phyloP scores from a whole-genome alignment of 2,113 vertebrate species.

The Tringa solitaria region DNA sequence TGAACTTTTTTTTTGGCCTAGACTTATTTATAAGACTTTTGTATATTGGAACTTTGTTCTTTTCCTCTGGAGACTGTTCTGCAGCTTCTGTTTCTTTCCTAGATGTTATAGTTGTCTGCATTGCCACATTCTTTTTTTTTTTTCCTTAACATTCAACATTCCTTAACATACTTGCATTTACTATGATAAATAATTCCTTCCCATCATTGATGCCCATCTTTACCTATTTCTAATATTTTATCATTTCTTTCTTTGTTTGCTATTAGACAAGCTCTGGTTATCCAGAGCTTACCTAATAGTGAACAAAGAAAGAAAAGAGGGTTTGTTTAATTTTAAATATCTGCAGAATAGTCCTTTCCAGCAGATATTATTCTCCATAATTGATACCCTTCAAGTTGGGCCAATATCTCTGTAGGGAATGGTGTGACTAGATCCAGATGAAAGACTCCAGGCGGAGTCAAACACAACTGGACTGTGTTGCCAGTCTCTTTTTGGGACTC shows the following conservation, averaged over 20 bases:
- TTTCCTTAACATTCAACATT: not conserved
- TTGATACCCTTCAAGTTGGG: not conserved
- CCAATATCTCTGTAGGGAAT: not conserved
- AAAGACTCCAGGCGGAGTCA: not conserved
- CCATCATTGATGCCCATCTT: not conserved
- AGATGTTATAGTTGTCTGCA: not conserved
- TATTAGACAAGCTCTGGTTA: not conserved
- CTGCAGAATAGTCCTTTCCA: not conserved
- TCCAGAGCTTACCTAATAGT: too few relatives aligned
- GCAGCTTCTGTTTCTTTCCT: not conserved
- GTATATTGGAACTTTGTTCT: not conserved
- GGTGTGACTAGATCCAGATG: not conserved
- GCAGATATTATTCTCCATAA: not conserved
- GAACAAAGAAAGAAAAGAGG: too few relatives aligned
- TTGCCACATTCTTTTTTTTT: not conserved
- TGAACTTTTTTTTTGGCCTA: not conserved
- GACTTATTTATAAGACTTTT: not conserved
- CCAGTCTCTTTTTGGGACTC: not conserved
- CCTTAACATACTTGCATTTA: not conserved
- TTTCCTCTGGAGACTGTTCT: not conserved
- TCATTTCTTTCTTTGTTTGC: not conserved
- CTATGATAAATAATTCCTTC: not conserved
- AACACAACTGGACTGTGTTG: rapidly evolving
- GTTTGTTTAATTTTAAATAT: not conserved
- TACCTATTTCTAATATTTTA: not conserved